Base-by-base conservation (phyloP, 2,113 vertebrate genomes). In the Columba livia region DNA sequence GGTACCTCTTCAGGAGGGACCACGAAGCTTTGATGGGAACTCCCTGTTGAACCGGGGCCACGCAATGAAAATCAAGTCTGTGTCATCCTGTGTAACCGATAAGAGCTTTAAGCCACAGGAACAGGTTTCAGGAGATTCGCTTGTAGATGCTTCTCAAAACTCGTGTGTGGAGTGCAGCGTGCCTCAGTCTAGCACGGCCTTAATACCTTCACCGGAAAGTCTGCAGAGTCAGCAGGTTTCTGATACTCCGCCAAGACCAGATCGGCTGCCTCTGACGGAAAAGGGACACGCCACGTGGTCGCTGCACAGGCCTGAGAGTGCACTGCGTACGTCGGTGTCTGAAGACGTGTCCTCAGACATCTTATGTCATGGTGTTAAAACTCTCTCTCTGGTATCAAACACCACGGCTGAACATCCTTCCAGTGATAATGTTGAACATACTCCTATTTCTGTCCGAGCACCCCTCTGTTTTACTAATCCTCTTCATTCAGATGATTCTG, bases 391-490 rank as follows among this genome's bases (percentile, higher is more conserved):
- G 85, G 97, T 93, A 88, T 96, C 88, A 79, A 96, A 36, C 92
- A 94, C 61, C 31, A 91, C 98, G 12, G 88, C 25, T 56, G 97
- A 97, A 61, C 66, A 77, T 77, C 71, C 89, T 48, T 88, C 93
- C 38, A 70, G 50, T 51, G 96, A 95, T 53, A 57, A 15, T 40
- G 18, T 79, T 69, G 97, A 85, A 82, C 90, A 54, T 56, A 95
- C 96, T 38, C 96, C 93, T 70, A 36, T 96, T 89, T 66, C 97
- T 5, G 89, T 98, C 86, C 97, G 98, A 96, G 98, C 98, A 60
- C 98, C 99, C 24, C 98, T 99, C 71, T 98, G 99, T 97, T 99
- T 99, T 96, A 99, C 99, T 90, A 99, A 99, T 96, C 99, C 99
- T 61, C 98, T 99, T 91, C 99, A 99, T 95, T 99, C 99, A 4